Base-by-base conservation (phyloP, 2,113 vertebrate species). In the Neolamprologus toae region DNA sequence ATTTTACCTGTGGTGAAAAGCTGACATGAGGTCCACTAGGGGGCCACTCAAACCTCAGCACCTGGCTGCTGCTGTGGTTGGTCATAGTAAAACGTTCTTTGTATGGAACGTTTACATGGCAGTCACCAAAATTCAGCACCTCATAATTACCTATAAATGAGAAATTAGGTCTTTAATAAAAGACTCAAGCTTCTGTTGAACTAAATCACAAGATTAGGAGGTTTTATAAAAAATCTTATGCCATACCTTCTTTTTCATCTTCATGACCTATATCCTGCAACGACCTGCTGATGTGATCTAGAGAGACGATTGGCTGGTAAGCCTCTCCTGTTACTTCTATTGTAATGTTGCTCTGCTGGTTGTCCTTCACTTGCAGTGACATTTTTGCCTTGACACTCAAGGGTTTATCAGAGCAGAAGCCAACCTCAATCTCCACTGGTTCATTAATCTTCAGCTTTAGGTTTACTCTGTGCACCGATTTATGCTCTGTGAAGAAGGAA, bases 41-140 rank as follows among this genome's bases (percentile, higher is more conserved):
- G n/a, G 53, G 80, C 86, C 86, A 87, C 68, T 87, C 53, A 51
- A 87, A 87, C 42, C 66, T 87, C 53, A 78, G 16, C 31, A 40
- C 86, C 54, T 82, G 53, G 80, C 21, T 78, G 31, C 54, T 83
- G 80, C 86, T 47, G 40, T 45, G 21, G 40, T 73, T 73, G 37
- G 68, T 73, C 40, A 73, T 45, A 73, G 21, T 45, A 73, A 73
- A 73, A 73, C 9, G 16, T 76, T 96, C 93, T 0, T 88, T 45
- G 88, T 97, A 97, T 68, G 68, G 66, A 21, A 8, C 82, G 81
- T 96, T 92, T 0, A 99, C 66, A n/a, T 96, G 93, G 89, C 98
- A 98, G 88, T 98, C 92, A 26, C 97, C 97, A 81, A 98, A 98
- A 54, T 97, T 83, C 78, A 99, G 92, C 84, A 97, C 90, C 49